Percentiles rank a stretch among this genome's conserved stretches.
These are phyloP conservation scores for Neolamprologus fasciatus DNA, from an alignment of 2,113 vertebrate genomes.

Conservation along the genomic window DNA sequence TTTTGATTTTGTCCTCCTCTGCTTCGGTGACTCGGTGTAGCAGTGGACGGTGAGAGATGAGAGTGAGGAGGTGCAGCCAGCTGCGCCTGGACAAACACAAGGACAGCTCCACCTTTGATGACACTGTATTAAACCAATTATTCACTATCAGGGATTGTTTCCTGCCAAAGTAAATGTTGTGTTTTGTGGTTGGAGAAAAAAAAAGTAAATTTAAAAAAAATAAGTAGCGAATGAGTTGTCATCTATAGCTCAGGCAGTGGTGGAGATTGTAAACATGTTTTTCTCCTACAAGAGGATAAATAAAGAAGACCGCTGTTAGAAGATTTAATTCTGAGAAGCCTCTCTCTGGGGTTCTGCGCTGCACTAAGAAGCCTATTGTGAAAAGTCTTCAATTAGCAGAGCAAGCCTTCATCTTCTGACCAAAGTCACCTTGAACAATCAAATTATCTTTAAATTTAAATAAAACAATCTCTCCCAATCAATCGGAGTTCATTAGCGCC, in stretches of 20 bases:
- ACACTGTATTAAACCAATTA: constrained; percentile 45
- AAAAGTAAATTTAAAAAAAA: not conserved
- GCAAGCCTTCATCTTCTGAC: constrained; percentile 31
- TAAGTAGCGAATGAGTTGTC: constrained; percentile 1
- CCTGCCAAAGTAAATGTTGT: constrained; percentile 32
- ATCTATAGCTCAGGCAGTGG: constrained; percentile 5
- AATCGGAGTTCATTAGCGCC: constrained; percentile 34
- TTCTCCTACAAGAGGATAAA: constrained; percentile 40
- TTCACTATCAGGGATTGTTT: constrained; percentile 40
- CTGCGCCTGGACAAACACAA: constrained; percentile 34
- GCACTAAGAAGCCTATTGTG: constrained; percentile 4
- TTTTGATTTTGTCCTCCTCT: constrained; percentile 44
- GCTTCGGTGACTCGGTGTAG: constrained; percentile 4
- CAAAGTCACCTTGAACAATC: constrained; percentile 67
- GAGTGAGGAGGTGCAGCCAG: not conserved
- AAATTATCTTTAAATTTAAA: constrained; percentile 55
- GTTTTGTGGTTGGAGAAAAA: constrained; percentile 28
- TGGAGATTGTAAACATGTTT: constrained; percentile 58
- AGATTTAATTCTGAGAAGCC: constrained; percentile 52
- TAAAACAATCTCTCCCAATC: constrained; percentile 37
- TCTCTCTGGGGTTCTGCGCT: constrained; percentile 21
- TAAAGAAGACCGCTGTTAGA: constrained; percentile 43
- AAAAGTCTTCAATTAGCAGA: constrained; percentile 57
- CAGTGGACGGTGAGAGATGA: constrained; percentile 18
- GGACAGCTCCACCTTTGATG: constrained; percentile 28